phyloP scores from a whole-genome alignment of 2,888 invertebrate genomes.

The Marasmarcha lunaedactyla region DNA sequence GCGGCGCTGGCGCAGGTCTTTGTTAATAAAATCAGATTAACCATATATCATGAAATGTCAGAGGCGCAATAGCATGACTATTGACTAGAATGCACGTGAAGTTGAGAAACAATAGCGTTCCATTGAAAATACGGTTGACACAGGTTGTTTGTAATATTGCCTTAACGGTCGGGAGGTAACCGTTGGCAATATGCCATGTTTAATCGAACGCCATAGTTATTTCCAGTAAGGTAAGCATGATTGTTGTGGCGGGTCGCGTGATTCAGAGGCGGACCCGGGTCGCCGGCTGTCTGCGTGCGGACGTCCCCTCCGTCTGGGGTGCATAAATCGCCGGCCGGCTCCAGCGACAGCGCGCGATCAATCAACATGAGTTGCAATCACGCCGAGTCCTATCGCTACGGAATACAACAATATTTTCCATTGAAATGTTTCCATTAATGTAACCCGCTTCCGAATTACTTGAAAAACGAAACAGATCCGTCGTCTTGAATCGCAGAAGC shows the following conservation, averaged over 20 bases:
- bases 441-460: conserved; percentile 17
- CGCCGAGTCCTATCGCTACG: too few species aligned
- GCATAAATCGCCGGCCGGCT: too few species aligned
- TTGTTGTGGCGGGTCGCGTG: not conserved
- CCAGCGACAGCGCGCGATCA: too few species aligned
- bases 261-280: conserved; percentile 3
- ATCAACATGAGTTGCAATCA: too few species aligned
- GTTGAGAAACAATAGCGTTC: conserved; percentile 36
- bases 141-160: conserved; percentile 7
- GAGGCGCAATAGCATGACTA: conserved; percentile 15
- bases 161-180: conserved; percentile 12
- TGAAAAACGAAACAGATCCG: conserved; percentile 27
- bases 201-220: conserved; percentile 13
- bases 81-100: conserved; percentile 4
- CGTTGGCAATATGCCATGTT: conserved; percentile 35
- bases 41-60: conserved; percentile 31
- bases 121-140: conserved; percentile 19
- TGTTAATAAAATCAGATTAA: conserved; percentile 20
- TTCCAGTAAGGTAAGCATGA: not conserved
- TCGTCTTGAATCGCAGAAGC: conserved; percentile 28
- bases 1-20: conserved; percentile 3
- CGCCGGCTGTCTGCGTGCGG: conserved; percentile 1
- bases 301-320: not conserved
- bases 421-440: not conserved
- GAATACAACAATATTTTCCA: too few species aligned